Evolutionary conservation across 2,113 vertebrate species (phyloP), one percentile per base, ranked within the genome.

Genomic region (Carlito syrichta): DNA sequence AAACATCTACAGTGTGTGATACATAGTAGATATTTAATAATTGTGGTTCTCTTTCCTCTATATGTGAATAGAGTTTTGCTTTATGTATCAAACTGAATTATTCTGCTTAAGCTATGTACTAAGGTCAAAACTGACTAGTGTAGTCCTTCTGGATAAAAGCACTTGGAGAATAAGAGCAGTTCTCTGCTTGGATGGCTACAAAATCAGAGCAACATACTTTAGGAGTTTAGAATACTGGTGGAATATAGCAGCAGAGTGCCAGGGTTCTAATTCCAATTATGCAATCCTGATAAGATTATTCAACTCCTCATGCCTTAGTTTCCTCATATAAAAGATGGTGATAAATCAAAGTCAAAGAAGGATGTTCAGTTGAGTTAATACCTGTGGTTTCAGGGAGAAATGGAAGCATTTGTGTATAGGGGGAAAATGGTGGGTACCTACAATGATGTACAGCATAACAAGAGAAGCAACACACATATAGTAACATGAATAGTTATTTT

Each of bases 331-430:
- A 83, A 89, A 83, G n/a, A 38, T 12, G 14, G 38, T 30, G n/a
- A 77, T 32, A 76, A 89, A 77, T 20, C 10, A 19, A 4, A 62
- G 43, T 6, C n/a, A 23, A 52, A 30, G 19, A 22, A 81, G 7
- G 13, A 30, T 68, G 35, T 7, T 50, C 66, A 1, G 0, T 0
- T n/a, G 35, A 38, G 9, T 16, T 13, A n/a, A 8, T 14, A 27
- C 17, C 20, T 45, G 22, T 32, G 23, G 40, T 43, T 60, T 12
- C 16, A 66, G 50, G 25, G 32, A 81, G 25, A 5, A n/a, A n/a
- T 45, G 12, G 68, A 63, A 81, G 23, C n/a, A 43, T 69, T 38
- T 73, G 62, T 20, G 14, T n/a, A 60, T 0, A 60, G 6, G 56
- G n/a, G 10, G 20, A 45, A 27, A 3, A 20, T 0, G 7, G 14